Conservation (phyloP, 2,113 vertebrate genomes). For the Butastur rufipennis region DNA sequence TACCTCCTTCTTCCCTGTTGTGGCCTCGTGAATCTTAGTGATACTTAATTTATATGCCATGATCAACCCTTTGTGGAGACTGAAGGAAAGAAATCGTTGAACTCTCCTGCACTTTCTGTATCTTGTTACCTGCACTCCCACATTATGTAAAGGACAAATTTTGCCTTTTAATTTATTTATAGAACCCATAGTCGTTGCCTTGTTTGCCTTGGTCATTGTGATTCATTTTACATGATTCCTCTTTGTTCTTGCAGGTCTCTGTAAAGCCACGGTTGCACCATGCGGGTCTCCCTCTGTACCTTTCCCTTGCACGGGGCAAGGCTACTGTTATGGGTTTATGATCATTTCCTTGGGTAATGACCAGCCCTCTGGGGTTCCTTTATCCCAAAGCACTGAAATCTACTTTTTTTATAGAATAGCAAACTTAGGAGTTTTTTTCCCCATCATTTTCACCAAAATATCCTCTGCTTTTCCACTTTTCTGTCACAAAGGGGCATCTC, state of each 20-base stretch:
- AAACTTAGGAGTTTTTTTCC: background rate
- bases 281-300: background rate
- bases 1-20: background rate
- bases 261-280: rapidly evolving
- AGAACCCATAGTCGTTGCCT: background rate
- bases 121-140: background rate
- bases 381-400: background rate
- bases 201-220: background rate
- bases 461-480: background rate
- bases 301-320: background rate
- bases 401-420: background rate
- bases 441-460: background rate
- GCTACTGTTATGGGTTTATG: background rate
- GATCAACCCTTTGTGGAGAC: background rate
- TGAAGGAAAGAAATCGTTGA: background rate
- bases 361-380: background rate
- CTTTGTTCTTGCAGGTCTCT: background rate
- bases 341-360: background rate
- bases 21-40: background rate
- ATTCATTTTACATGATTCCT: background rate
- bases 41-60: background rate
- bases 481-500: background rate
- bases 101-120: background rate
- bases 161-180: background rate
- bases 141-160: background rate